Base-by-base conservation (phyloP, 2,113 vertebrate species). In the Dipodomys merriami region DNA sequence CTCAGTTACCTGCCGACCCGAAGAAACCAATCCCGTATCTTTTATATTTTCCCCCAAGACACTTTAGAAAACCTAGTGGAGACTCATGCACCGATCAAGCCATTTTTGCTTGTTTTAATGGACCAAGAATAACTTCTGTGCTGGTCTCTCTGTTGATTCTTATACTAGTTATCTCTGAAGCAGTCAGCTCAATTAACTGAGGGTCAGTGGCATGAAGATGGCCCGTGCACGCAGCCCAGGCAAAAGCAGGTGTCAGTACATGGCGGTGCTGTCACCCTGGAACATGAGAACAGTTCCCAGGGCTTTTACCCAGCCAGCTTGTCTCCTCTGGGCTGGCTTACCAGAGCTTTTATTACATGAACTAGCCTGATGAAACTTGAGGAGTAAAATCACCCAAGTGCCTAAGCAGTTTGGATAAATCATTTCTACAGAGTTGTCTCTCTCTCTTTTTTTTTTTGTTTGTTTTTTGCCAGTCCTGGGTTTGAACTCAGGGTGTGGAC, bases 311-410 rank as follows among this genome's bases (percentile, higher is more conserved):
- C 27, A 80, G 74, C 20, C 44, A 15, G 39, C 19, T 9, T n/a
- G 39, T 74, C 90, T 91, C 64, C 46, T 86, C 39, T 1, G 7
- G 33, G 44, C 25, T 20, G 25, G 53, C 64, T 77, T 44, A 3
- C 72, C 15, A 16, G 5, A 11, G 23, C 7, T 86, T 65, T 83
- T 74, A 83, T 69, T 77, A 35, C 46, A 81, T 19, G 16, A 86
- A 92, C 69, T 65, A 74, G 84, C 78, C 81, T 91, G 91, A 89
- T 87, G 87, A 95, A 91, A 81, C 64, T 0, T 62, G 64, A 84
- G 72, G 16, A 33, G 7, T 92, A 29, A 82, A 91, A 90, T 87
- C 64, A 92, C 60, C 27, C 10, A 0, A 94, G 60, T n/a, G 64
- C 33, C 82, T 88, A 68, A 89, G 91, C 65, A 13, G 30, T 74